Evolutionary conservation across 2,113 vertebrate genomes (phyloP).

Genomic region (Pteruthius melanotis): DNA sequence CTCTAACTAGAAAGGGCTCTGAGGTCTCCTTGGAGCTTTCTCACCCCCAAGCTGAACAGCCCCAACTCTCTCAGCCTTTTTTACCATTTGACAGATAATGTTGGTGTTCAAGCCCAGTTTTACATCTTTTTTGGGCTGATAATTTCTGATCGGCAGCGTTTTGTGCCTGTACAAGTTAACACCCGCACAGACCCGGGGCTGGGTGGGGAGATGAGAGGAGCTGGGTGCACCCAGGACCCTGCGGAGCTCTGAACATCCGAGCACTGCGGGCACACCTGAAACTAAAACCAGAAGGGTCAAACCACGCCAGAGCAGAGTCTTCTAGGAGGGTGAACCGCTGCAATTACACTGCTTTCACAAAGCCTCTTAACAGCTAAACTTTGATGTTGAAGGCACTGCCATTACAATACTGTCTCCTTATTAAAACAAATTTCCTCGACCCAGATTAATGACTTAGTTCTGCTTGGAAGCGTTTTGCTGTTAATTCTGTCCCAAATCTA

Average conservation of each 20-base stretch:
- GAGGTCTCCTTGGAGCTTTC: not conserved
- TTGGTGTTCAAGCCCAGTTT: accelerated
- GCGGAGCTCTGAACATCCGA: not conserved
- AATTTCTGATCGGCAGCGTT: accelerated
- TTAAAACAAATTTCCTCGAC: not conserved
- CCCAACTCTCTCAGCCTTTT: too few species aligned
- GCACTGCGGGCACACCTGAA: accelerated
- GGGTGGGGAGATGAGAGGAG: accelerated
- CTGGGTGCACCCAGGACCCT: accelerated
- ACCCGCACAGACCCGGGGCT: accelerated
- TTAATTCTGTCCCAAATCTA: not conserved
- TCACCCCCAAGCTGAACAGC: not conserved
- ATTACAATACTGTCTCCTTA: not conserved
- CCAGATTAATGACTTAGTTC: constrained; percentile 24
- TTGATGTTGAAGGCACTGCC: not conserved
- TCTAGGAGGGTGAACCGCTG: not conserved
- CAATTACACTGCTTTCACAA: not conserved
- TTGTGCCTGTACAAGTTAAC: accelerated
- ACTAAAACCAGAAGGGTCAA: not conserved
- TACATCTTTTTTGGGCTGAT: accelerated
- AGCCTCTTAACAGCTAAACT: not conserved
- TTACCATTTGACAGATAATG: accelerated
- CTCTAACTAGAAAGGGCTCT: not conserved
- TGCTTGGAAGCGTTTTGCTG: not conserved
- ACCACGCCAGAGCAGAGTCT: not conserved